Percentiles rank a stretch among this genome's conserved stretches.
Evolutionary conservation across 1,140 invertebrate species (phyloP).

Genomic region (Sarcophaga bullata): DNA sequence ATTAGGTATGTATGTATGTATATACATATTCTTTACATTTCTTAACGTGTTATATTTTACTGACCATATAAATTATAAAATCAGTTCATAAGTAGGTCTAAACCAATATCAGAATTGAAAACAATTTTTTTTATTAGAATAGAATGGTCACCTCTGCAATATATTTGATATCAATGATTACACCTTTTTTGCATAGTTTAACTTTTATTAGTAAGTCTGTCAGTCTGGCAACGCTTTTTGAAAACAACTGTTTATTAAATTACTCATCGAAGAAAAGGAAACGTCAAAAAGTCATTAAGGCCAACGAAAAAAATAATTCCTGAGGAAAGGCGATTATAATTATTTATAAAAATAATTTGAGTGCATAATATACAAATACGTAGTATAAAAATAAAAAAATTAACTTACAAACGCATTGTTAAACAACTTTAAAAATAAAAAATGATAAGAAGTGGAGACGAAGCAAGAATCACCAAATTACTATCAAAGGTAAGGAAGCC

Average conservation of each 20-base stretch:
- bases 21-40: too few relatives aligned
- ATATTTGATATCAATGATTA: background rate
- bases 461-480: constrained; percentile 57
- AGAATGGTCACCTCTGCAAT: background rate
- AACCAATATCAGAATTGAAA: too few relatives aligned
- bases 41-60: too few relatives aligned
- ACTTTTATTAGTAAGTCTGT: background rate
- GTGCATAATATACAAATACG: too few relatives aligned
- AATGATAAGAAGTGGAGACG: constrained; percentile 57
- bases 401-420: background rate
- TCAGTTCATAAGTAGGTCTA: too few relatives aligned
- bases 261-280: constrained; percentile 1
- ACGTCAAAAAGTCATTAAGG: background rate
- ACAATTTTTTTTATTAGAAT: too few relatives aligned
- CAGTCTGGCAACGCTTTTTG: background rate
- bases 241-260: constrained; percentile 20
- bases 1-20: too few relatives aligned
- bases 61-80: too few relatives aligned
- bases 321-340: background rate
- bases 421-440: background rate
- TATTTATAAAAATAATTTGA: background rate
- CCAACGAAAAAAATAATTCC: background rate
- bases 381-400: too few relatives aligned
- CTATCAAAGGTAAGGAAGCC: constrained; percentile 55
- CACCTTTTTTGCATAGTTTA: background rate